phyloP scores from a whole-genome alignment of 2,888 invertebrate species.

The Scaptomyza tumidula region DNA sequence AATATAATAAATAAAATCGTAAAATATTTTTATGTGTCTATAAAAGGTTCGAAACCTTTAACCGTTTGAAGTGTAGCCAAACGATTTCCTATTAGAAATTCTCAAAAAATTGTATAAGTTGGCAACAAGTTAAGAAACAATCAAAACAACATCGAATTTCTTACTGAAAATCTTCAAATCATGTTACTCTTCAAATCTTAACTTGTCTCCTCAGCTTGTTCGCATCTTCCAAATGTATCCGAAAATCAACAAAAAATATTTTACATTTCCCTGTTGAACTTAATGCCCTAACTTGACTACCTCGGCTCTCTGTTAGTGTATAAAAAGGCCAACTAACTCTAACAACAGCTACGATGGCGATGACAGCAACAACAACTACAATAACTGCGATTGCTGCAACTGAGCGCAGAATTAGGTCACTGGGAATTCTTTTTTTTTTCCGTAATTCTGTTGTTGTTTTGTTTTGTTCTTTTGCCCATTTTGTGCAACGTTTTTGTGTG shows the following conservation, averaged over 20 bases:
- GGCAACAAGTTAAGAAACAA: neutral
- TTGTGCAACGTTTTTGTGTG: conserved; percentile 63
- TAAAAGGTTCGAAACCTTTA: no score
- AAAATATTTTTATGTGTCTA: no score
- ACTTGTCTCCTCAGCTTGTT: neutral
- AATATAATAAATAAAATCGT: no score
- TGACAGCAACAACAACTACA: conserved; percentile 53
- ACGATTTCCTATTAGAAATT: no score
- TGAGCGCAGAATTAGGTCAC: conserved; percentile 72
- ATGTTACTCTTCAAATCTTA: neutral
- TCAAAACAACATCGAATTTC: neutral
- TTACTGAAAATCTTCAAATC: neutral
- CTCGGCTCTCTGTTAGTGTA: conserved; percentile 23
- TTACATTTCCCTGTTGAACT: neutral
- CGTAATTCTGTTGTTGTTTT: conserved; percentile 20
- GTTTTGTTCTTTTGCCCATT: conserved; percentile 54
- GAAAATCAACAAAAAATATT: neutral
- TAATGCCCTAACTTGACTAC: neutral
- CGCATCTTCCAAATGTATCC: neutral
- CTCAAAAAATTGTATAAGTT: no score
- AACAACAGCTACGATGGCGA: conserved; percentile 62
- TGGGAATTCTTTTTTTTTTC: conserved; percentile 69
- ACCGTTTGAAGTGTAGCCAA: no score
- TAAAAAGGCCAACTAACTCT: conserved; percentile 72
- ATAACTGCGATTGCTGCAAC: conserved; percentile 64